phyloP scores from a whole-genome alignment of 2,113 vertebrate genomes.

The Synodontis membranacea region DNA sequence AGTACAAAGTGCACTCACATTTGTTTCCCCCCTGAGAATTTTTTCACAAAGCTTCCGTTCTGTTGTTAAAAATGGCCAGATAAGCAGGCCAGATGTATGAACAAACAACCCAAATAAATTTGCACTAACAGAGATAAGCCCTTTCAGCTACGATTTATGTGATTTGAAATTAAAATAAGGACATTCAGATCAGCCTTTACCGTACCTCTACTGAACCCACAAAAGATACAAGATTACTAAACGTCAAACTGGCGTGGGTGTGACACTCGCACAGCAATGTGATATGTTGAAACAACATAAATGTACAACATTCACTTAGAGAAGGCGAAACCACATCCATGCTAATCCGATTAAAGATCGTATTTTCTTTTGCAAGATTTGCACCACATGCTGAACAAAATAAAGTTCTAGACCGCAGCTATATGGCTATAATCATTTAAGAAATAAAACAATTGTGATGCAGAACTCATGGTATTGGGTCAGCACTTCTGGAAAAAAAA shows the following conservation, averaged over 20 bases:
- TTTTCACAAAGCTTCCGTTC: neutral
- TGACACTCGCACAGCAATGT: neutral
- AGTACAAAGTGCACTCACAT: neutral
- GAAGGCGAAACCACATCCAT: neutral
- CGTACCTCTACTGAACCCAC: neutral
- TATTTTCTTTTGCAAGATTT: neutral
- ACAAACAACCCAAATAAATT: neutral
- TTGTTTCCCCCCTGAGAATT: neutral
- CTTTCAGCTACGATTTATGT: neutral
- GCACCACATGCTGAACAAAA: conserved; percentile 7
- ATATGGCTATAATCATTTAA: neutral
- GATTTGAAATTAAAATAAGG: neutral
- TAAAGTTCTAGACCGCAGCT: conserved; percentile 27
- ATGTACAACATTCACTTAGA: neutral
- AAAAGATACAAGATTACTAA: neutral
- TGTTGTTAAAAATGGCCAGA: neutral
- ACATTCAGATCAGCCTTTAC: neutral
- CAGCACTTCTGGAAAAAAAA: neutral
- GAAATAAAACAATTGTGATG: neutral
- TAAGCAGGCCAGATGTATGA: neutral
- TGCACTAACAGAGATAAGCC: neutral
- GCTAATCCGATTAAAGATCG: neutral
- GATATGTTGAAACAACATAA: neutral
- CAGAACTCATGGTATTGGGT: conserved; percentile 63
- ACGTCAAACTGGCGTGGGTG: neutral